phyloP scores from a whole-genome alignment of 2,888 invertebrate genomes.

The Lochmaea crataegi region DNA sequence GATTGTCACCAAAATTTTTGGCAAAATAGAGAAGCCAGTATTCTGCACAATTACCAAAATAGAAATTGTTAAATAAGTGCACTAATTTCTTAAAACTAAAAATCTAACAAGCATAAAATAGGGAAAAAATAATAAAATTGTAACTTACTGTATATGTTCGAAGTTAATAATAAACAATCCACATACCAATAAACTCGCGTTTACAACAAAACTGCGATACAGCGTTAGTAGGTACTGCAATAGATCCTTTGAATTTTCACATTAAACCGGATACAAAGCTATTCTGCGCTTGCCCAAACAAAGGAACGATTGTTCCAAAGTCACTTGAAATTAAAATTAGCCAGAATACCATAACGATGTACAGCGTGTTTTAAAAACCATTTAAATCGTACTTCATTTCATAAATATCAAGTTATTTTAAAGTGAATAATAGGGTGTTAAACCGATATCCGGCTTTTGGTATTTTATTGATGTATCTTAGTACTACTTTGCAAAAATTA shows the following conservation, averaged over 20 bases:
- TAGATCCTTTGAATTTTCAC: conserved; percentile 18
- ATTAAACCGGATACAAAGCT: conserved; percentile 19
- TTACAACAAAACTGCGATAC: not conserved
- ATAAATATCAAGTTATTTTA: too few relatives aligned
- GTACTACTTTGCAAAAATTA: too few relatives aligned
- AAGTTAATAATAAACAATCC: not conserved
- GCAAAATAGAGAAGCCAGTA: too few relatives aligned
- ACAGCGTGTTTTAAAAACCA: not conserved
- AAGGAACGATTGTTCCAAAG: not conserved
- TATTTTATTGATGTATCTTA: too few relatives aligned
- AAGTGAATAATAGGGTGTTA: too few relatives aligned
- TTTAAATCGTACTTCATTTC: too few relatives aligned
- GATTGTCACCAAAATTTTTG: too few relatives aligned
- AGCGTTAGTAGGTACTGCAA: not conserved
- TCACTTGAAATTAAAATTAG: not conserved
- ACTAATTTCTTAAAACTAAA: too few relatives aligned
- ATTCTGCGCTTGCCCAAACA: conserved; percentile 17
- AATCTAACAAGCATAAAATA: too few relatives aligned
- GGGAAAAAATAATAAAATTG: not conserved
- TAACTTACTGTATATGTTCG: not conserved
- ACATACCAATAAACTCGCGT: not conserved
- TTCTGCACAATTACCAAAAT: too few relatives aligned
- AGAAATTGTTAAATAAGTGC: too few relatives aligned
- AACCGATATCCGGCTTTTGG: too few relatives aligned
- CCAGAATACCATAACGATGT: not conserved